Conservation (phyloP, 2,888 invertebrate species). For the Spilarctia lutea region DNA sequence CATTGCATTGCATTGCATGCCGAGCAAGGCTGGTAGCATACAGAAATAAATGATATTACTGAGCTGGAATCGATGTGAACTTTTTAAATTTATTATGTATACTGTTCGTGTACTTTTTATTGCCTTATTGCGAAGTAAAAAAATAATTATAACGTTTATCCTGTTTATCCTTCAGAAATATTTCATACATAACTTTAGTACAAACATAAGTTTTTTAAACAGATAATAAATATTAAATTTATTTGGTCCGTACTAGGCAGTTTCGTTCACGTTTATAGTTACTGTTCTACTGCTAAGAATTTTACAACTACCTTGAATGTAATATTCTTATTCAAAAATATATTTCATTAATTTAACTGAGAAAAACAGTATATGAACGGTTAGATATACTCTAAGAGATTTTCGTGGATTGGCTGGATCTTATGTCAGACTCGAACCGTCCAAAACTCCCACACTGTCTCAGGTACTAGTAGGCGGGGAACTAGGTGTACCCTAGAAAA, state of each 20-base stretch:
- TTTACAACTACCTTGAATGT: neutral
- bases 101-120: neutral
- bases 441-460: too few relatives aligned
- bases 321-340: neutral
- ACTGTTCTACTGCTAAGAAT: neutral
- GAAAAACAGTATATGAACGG: too few relatives aligned
- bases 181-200: neutral
- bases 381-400: too few relatives aligned
- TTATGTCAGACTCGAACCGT: too few relatives aligned
- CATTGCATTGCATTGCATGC: slow-evolving; percentile 11
- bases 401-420: too few relatives aligned
- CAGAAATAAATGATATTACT: slow-evolving; percentile 1
- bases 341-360: neutral
- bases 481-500: too few relatives aligned
- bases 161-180: neutral
- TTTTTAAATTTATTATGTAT: slow-evolving; percentile 1
- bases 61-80: neutral
- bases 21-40: slow-evolving; percentile 6
- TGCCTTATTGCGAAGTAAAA: neutral
- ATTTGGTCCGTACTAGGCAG: neutral
- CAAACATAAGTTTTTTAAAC: neutral
- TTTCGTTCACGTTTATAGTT: neutral
- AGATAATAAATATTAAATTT: neutral
- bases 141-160: neutral
- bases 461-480: too few relatives aligned